These are phyloP conservation scores for Motacilla alba DNA, from an alignment of 2,113 vertebrate species.

Conservation along the genomic window DNA sequence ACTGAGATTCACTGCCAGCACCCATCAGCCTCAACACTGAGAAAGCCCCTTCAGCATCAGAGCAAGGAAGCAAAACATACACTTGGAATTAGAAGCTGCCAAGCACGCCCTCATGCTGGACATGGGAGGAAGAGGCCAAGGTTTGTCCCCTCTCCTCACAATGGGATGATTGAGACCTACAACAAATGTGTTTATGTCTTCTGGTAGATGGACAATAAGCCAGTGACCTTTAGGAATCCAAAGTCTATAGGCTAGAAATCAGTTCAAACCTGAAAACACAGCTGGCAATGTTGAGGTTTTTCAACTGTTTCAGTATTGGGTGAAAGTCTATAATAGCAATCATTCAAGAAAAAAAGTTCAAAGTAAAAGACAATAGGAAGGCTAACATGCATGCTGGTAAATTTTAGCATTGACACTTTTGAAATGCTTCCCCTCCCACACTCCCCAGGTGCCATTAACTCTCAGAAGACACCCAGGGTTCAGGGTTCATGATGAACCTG, in stretches of 20 bases:
- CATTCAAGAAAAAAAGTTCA: neutral
- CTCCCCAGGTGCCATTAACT: neutral
- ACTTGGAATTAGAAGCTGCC: neutral
- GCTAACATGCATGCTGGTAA: neutral
- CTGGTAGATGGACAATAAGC: neutral
- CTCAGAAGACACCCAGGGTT: neutral
- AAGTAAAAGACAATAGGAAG: neutral
- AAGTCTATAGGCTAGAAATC: neutral
- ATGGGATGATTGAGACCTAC: neutral
- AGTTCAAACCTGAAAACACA: neutral
- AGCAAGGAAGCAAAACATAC: neutral
- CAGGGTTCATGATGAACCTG: neutral
- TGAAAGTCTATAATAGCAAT: neutral
- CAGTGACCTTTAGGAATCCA: neutral
- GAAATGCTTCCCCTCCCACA: neutral
- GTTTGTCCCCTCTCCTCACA: neutral
- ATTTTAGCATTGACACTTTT: neutral
- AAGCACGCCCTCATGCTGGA: rapidly evolving
- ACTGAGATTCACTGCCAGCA: neutral
- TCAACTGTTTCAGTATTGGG: neutral
- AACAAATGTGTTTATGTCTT: neutral
- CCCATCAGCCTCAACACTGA: neutral
- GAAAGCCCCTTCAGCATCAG: neutral
- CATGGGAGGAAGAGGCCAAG: neutral
- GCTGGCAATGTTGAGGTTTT: neutral